Evolutionary conservation across 2,888 invertebrate species (phyloP).

Genomic region (Lucinisca nassula): DNA sequence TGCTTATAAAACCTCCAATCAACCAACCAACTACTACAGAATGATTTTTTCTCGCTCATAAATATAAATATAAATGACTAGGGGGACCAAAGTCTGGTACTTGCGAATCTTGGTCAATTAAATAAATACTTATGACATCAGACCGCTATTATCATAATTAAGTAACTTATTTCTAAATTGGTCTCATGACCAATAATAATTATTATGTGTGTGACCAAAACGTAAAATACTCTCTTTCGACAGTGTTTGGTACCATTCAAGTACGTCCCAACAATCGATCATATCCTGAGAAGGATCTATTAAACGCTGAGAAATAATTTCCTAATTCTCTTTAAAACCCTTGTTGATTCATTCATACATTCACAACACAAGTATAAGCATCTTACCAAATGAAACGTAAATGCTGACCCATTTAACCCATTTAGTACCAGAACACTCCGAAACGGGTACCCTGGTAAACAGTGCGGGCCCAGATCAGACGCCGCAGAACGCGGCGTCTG

Average conservation of each 20-base stretch:
- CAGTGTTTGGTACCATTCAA: slow-evolving; percentile 5
- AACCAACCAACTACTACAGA: no score
- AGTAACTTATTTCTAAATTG: slow-evolving; percentile 4
- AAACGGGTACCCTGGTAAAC: no score
- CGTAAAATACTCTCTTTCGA: neutral
- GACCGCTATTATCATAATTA: neutral
- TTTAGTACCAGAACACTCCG: no score
- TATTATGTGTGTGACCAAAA: neutral
- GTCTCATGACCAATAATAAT: neutral
- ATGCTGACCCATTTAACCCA: no score
- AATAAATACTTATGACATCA: neutral
- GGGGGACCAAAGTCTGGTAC: neutral
- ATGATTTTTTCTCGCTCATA: no score
- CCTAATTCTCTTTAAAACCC: neutral
- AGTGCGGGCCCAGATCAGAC: no score
- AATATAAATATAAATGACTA: no score
- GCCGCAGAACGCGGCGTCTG: no score
- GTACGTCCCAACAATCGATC: neutral
- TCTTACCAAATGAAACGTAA: no score
- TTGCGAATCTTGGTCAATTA: neutral
- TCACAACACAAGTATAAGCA: neutral
- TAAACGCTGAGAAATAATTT: neutral
- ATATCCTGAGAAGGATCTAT: neutral
- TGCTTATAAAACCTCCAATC: no score
- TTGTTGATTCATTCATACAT: neutral